Evolutionary conservation across 1,140 invertebrate genomes (phyloP).

Genomic region (Drosophila asahinai): DNA sequence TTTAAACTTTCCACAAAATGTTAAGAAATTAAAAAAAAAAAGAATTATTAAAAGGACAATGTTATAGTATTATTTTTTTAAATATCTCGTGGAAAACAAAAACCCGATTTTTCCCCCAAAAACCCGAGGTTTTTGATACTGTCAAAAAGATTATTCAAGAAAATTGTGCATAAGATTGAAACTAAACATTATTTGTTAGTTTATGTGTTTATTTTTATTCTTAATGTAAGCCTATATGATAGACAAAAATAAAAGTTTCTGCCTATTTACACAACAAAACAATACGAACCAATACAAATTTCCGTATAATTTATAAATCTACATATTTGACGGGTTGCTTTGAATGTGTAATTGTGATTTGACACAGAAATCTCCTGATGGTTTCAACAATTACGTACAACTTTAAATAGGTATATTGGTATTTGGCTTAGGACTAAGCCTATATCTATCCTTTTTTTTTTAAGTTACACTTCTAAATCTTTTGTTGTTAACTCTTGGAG

Average conservation of each 20-base stretch:
- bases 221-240: background rate
- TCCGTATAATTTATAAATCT: background rate
- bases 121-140: too few relatives aligned
- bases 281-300: background rate
- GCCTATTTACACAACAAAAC: background rate
- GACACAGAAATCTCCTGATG: constrained; percentile 5
- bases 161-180: too few relatives aligned
- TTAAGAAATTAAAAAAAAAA: too few relatives aligned
- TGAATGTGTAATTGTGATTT: background rate
- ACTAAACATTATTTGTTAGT: too few relatives aligned
- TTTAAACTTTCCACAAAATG: too few relatives aligned
- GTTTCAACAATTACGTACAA: constrained; percentile 7
- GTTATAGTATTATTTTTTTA: too few relatives aligned
- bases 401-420: constrained; percentile 12
- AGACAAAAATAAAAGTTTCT: background rate
- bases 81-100: too few relatives aligned
- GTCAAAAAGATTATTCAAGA: too few relatives aligned
- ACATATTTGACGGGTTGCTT: background rate
- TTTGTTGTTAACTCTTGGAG: background rate
- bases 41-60: too few relatives aligned
- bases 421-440: background rate
- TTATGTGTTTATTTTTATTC: background rate
- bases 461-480: background rate
- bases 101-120: too few relatives aligned
- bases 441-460: background rate